These are phyloP conservation scores for Cromileptes altivelis DNA, from an alignment of 2,113 vertebrate species.

Conservation along the genomic window DNA sequence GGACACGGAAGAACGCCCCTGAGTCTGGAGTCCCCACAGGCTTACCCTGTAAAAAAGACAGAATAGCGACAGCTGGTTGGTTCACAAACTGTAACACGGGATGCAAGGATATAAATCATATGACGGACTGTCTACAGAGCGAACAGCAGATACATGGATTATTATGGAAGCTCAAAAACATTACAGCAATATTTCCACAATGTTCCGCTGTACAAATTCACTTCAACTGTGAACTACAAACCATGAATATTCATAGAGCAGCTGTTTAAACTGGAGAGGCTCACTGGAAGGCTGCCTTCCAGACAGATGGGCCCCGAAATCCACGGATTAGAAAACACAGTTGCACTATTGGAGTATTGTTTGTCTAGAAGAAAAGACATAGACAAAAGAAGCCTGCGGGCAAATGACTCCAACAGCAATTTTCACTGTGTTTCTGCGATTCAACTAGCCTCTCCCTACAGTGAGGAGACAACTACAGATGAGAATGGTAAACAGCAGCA, in stretches of 20 bases:
- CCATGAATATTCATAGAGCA: constrained; percentile 53
- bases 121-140: no score
- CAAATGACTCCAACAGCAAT: constrained; percentile 17
- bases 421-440: constrained; percentile 5
- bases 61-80: constrained; percentile 12
- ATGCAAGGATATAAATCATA: not conserved
- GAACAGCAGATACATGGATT: not conserved
- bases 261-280: constrained; percentile 44
- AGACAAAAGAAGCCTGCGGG: constrained; percentile 30
- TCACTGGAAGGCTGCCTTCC: constrained; percentile 42
- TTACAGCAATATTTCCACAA: not conserved
- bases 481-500: constrained; percentile 43
- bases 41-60: constrained; percentile 89
- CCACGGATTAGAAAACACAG: constrained; percentile 44
- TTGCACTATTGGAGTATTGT: constrained; percentile 33
- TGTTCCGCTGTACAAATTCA: not conserved
- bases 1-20: constrained; percentile 94
- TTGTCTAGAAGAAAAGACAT: constrained; percentile 11
- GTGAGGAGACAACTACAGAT: constrained; percentile 6
- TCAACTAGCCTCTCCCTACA: constrained; percentile 2
- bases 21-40: constrained; percentile 96
- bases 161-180: not conserved
- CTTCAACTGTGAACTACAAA: not conserved
- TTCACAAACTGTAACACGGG: not conserved
- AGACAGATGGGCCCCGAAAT: constrained; percentile 55